Evolutionary conservation across 2,797 vertebrate species (phyloP).

Genomic region (Peromyscus nudipes): DNA sequence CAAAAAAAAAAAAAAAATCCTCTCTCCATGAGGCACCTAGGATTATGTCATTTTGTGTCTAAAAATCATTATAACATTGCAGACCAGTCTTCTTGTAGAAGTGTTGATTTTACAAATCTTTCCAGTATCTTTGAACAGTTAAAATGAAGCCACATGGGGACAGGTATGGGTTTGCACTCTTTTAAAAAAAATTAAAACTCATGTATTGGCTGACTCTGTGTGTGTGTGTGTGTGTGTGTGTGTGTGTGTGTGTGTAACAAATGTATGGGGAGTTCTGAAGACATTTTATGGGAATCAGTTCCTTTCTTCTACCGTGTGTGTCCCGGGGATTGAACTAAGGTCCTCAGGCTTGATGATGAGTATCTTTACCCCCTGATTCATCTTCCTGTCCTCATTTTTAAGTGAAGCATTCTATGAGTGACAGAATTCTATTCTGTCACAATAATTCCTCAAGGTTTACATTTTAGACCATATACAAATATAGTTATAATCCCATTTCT

Average conservation of each 20-base stretch:
- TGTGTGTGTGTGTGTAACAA: neutral
- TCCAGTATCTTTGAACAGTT: slow-evolving; percentile 85
- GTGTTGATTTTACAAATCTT: slow-evolving; percentile 73
- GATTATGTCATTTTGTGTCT: slow-evolving; percentile 81
- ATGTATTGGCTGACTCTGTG: neutral
- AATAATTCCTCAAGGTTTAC: slow-evolving; percentile 75
- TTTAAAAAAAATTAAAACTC: neutral
- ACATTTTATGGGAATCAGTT: too few species aligned
- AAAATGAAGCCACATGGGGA: slow-evolving; percentile 82
- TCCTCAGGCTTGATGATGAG: neutral
- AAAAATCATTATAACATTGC: slow-evolving; percentile 7
- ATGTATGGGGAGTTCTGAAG: neutral
- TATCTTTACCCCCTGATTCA: too few species aligned
- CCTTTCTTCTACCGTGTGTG: neutral
- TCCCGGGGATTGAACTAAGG: neutral
- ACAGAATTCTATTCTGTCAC: slow-evolving; percentile 51
- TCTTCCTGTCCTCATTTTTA: slow-evolving; percentile 63
- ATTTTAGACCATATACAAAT: too few species aligned
- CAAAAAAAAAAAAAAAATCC: too few species aligned
- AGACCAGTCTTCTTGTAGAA: slow-evolving; percentile 85
- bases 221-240: neutral
- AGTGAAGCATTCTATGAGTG: slow-evolving; percentile 78
- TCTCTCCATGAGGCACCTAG: slow-evolving; percentile 82
- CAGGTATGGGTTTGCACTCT: slow-evolving; percentile 80
- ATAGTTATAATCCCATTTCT: neutral